Conservation (phyloP, 1,140 invertebrate species). For the Parasteatoda tepidariorum region DNA sequence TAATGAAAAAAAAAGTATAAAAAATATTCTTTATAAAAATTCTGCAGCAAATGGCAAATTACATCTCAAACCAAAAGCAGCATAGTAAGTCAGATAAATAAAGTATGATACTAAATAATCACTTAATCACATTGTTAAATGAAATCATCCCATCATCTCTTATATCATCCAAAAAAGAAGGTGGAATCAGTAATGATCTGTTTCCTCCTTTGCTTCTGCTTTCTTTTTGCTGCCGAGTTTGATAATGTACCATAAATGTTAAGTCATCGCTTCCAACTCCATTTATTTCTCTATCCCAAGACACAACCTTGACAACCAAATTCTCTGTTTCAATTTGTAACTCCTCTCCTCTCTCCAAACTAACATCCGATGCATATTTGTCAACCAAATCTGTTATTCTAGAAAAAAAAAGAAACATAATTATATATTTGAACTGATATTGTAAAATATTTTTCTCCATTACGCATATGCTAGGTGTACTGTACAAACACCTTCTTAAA, state of each 20-base stretch:
- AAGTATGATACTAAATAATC: too few species aligned
- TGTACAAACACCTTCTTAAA: too few species aligned
- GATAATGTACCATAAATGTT: background rate
- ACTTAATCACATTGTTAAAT: background rate
- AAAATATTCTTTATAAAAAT: too few species aligned
- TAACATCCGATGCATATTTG: slow-evolving; percentile 62
- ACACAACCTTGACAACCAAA: background rate
- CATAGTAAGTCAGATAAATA: too few species aligned
- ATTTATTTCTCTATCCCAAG: background rate
- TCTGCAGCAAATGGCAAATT: too few species aligned
- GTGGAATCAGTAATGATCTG: background rate
- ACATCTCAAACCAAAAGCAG: too few species aligned
- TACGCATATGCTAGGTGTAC: too few species aligned
- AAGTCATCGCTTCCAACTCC: background rate
- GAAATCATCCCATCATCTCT: background rate
- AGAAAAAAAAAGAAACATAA: background rate
- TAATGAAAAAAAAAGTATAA: too few species aligned
- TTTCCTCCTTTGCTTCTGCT: background rate
- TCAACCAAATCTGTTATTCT: slow-evolving; percentile 64
- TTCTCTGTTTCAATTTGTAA: slow-evolving; percentile 63
- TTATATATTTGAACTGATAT: too few species aligned
- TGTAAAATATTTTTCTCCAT: too few species aligned
- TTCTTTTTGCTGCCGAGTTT: background rate
- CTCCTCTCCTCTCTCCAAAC: slow-evolving; percentile 60
- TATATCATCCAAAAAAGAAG: background rate